A percentile compares a stretch with the other conserved stretches of the same genome.
phyloP scores from a whole-genome alignment of 2,113 vertebrate species.

The Mormyrus iriodes region DNA sequence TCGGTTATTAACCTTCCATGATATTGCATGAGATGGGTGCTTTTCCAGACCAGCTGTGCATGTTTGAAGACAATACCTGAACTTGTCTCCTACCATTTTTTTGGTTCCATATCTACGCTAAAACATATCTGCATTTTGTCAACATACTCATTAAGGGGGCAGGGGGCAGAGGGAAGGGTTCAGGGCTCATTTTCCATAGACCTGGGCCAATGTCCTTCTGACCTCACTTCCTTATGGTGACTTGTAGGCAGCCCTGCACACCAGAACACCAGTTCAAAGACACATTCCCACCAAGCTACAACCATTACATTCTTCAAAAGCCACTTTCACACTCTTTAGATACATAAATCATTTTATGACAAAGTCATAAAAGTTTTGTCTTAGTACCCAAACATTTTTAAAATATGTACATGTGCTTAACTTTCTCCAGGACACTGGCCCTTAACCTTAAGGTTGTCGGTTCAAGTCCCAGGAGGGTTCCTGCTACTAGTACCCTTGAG shows the following conservation, averaged over 20 bases:
- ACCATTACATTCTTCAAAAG: not conserved
- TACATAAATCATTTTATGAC: not conserved
- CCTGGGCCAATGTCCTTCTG: slow-evolving; percentile 36
- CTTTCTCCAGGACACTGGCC: slow-evolving; percentile 7
- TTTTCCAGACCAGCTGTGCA: not conserved
- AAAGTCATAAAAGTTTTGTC: not conserved
- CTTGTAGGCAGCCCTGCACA: slow-evolving; percentile 29
- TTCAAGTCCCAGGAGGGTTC: not conserved
- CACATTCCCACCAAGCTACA: slow-evolving; percentile 18
- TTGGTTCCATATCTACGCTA: slow-evolving; percentile 19
- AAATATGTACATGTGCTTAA: not conserved
- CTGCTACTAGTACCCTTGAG: not conserved
- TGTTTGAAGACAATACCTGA: not conserved
- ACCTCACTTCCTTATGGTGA: slow-evolving; percentile 37
- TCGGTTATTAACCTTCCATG: not conserved
- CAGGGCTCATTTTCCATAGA: slow-evolving; percentile 33
- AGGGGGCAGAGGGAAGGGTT: slow-evolving; percentile 7
- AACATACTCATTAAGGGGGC: slow-evolving; percentile 22
- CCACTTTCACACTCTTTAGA: not conserved
- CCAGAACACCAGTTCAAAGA: slow-evolving; percentile 41
- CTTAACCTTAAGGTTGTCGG: slow-evolving; percentile 6
- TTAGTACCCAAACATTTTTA: not conserved
- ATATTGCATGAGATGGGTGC: not conserved
- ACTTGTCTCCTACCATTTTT: not conserved
- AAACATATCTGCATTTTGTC: slow-evolving; percentile 40